Percentiles rank a stretch among this genome's conserved stretches.
These are phyloP conservation scores for Heteromyza rotundicornis DNA, from an alignment of 2,888 invertebrate genomes.

Conservation along the genomic window DNA sequence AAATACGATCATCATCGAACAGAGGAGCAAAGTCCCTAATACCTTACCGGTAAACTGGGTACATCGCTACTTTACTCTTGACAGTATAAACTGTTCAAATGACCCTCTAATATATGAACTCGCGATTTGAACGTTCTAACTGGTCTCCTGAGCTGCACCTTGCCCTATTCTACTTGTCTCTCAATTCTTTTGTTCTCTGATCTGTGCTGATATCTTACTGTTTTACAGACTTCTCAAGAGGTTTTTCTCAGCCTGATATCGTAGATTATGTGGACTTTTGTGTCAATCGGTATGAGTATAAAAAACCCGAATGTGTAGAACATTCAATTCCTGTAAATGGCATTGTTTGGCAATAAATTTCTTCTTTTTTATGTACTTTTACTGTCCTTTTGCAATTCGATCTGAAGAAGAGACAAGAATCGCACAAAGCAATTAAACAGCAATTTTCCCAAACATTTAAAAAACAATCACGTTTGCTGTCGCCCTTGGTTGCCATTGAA, in stretches of 20 bases:
- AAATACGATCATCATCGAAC: too few species aligned
- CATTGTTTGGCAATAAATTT: not conserved
- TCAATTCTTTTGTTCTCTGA: too few species aligned
- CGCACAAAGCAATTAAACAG: not conserved
- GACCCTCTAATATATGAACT: too few species aligned
- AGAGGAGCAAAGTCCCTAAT: too few species aligned
- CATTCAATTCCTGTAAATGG: too few species aligned
- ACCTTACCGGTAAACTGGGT: too few species aligned
- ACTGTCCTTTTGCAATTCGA: not conserved
- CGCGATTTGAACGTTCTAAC: too few species aligned
- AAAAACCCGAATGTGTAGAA: not conserved
- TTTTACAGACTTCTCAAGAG: not conserved
- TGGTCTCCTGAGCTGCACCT: too few species aligned
- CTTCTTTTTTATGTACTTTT: not conserved
- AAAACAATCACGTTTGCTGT: not conserved
- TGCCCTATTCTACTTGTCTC: too few species aligned
- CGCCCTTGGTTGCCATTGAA: not conserved
- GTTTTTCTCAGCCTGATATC: not conserved
- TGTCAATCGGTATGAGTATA: not conserved
- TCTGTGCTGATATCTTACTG: too few species aligned
- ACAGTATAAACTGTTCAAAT: too few species aligned
- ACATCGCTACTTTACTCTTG: too few species aligned
- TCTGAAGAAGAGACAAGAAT: not conserved
- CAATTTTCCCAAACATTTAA: not conserved
- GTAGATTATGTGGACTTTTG: not conserved